Evolutionary conservation across 2,888 invertebrate species (phyloP), one percentile per base, ranked within the genome.

Genomic region (Mythimna ferrago): DNA sequence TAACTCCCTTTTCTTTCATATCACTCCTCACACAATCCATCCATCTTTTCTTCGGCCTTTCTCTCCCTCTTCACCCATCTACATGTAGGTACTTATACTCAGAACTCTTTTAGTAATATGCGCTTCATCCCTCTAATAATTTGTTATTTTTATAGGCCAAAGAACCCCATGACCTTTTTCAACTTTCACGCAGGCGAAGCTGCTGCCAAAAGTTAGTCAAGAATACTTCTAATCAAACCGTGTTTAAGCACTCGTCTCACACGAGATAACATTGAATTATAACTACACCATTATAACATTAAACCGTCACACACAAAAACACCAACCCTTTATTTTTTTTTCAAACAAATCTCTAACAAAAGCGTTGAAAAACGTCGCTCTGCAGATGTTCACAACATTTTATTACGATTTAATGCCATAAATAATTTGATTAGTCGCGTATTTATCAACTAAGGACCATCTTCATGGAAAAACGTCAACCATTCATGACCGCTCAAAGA

Each of bases 341-440:
- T 62, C 58, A 63, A 61, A 63, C 58, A 61, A 68, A 66, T 65
- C 65, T 64, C 35, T 10, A 69, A 84, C 83, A 81, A 82, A 79
- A 80, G 81, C 79, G 68, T 81, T 73, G 60, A 82, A 81, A 73
- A 81, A 73, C 72, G 74, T 78, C 64, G 41, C 71, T 73, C 66
- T 75, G 92, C 95, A 95, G 95, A 92, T 95, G 95, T 91, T 88
- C 86, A 86, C 85, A 80, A 82, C 86, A 91, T 92, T 94, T 94
- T 94, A 95, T 94, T 90, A 91, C 92, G 88, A 92, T 95, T 95
- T 94, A 93, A 95, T 94, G 89, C 96, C 96, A 95, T 96, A 96
- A 96, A 96, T 96, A 96, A 96, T 96, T 96, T 94, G 95, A 96
- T 96, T 96, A 96, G 96, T 94, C 92, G 88, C 94, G 93, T 95